Evolutionary conservation across 1,140 invertebrate species (phyloP).

Genomic region (Kradibia gibbosae): DNA sequence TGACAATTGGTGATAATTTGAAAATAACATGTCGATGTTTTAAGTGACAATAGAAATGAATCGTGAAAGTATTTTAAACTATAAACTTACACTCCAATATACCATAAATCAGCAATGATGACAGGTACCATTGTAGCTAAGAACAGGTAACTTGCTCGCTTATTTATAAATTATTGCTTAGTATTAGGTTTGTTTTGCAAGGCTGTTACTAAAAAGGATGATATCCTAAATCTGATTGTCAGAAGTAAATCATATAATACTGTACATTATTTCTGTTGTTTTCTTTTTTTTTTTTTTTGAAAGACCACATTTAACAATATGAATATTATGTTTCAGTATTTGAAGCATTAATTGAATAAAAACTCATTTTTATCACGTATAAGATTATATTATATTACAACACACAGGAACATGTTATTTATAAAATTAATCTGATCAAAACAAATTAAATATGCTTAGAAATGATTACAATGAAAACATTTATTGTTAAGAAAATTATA

Average conservation of each 20-base stretch:
- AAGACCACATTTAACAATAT: background rate
- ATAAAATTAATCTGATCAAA: background rate
- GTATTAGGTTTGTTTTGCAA: slow-evolving; percentile 24
- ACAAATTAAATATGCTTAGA: background rate
- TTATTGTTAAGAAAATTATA: background rate
- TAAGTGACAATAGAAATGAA: slow-evolving; percentile 17
- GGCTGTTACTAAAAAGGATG: no score
- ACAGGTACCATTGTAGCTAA: slow-evolving; percentile 63
- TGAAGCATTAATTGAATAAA: slow-evolving; percentile 25
- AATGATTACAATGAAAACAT: background rate
- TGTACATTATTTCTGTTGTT: background rate
- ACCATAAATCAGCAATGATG: slow-evolving; percentile 67
- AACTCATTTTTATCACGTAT: background rate
- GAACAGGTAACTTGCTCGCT: slow-evolving; percentile 62
- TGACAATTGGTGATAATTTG: slow-evolving; percentile 15
- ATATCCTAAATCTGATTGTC: slow-evolving; percentile 14
- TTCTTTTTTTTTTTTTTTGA: slow-evolving; percentile 34
- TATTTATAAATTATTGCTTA: slow-evolving; percentile 64
- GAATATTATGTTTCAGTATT: slow-evolving; percentile 22
- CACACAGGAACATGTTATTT: slow-evolving; percentile 13
- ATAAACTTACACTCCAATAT: slow-evolving; percentile 68
- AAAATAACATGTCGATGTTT: slow-evolving; percentile 34
- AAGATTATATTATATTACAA: slow-evolving; percentile 6
- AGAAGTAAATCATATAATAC: slow-evolving; percentile 19
- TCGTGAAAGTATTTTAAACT: slow-evolving; percentile 38